These are phyloP conservation scores for Mirounga angustirostris DNA, from an alignment of 2,113 vertebrate species.

Conservation along the genomic window DNA sequence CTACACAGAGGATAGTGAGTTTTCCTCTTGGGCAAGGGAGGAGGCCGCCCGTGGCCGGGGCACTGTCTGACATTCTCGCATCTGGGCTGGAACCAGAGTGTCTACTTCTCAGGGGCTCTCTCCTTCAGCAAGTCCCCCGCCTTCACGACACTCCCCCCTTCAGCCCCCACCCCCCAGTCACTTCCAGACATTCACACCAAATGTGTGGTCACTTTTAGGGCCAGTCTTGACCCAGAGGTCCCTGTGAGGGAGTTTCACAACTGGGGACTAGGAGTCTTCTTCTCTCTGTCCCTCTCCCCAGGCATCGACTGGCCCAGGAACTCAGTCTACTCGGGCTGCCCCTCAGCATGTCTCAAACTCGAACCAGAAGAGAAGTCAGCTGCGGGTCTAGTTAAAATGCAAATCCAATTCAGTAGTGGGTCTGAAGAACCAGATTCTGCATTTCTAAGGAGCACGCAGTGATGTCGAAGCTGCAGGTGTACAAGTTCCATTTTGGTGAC, in stretches of 20 bases:
- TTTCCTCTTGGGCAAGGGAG: too few species aligned
- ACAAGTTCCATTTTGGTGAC: neutral
- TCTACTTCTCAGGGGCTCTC: neutral
- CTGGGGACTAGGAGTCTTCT: neutral
- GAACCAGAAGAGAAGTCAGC: neutral
- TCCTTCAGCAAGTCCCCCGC: neutral
- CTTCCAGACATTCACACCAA: neutral
- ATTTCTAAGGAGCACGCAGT: neutral
- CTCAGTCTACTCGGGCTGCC: neutral
- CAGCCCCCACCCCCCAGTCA: neutral
- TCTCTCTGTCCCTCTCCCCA: neutral
- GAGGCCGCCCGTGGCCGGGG: neutral
- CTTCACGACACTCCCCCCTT: rapidly evolving
- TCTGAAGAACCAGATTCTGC: neutral
- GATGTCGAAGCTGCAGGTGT: rapidly evolving
- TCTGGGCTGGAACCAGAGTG: neutral
- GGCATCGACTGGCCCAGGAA: neutral
- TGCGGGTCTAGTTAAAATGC: neutral
- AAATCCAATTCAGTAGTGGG: neutral
- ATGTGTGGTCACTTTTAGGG: neutral
- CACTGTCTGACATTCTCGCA: neutral
- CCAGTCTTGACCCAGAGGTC: neutral
- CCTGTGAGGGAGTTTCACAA: neutral
- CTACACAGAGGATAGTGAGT: neutral
- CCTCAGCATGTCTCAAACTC: neutral